Base-by-base conservation (phyloP, 2,888 invertebrate genomes). In the Stenolophus ochropezus region DNA sequence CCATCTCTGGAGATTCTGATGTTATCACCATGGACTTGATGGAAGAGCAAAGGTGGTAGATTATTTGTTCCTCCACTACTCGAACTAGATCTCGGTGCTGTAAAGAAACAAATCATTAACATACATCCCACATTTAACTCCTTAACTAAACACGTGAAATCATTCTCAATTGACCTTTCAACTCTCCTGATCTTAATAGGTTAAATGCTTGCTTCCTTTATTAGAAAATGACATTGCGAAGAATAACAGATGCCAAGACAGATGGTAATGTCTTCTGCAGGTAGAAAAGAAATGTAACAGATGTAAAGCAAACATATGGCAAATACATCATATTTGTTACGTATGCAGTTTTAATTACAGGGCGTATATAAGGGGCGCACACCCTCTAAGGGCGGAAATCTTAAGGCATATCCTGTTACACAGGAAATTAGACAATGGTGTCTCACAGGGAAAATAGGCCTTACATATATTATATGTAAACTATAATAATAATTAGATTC, bases 1-100 rank as follows among this genome's bases (percentile, higher is more conserved):
- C 96, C 96, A 88, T 97, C 96, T 11, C 95, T 91, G 73, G 95
- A 95, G 58, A 99, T 92, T 84, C 96, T 91, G 81, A 98, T 94
- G 89, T 99, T 98, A 87, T 98, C 98, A 0, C 98, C 98, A 89
- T 97, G 97, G 47, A 96, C 93, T 83, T 92, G 93, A 89, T 98
- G 96, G 91, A 98, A 97, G 85, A 94, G 92, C 86, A 97, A 89
- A 0, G 97, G 96, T 3, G 96, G 96, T 83, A 96, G 90, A 89
- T 96, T 96, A 90, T 96, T 96, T 83, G 93, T 93, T 83, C 93
- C 93, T 49, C 92, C 91, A 84, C 91, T 92, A 84, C 94, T 93
- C 0, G 94, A 93, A 85, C 92, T 91, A 49, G 89, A 90, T 84
- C 91, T 76, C 75, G 91, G 91, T 83, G 91, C 92, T 92, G 91